Evolutionary conservation across 2,888 invertebrate species (phyloP).

Genomic region (Halocaridina rubra): DNA sequence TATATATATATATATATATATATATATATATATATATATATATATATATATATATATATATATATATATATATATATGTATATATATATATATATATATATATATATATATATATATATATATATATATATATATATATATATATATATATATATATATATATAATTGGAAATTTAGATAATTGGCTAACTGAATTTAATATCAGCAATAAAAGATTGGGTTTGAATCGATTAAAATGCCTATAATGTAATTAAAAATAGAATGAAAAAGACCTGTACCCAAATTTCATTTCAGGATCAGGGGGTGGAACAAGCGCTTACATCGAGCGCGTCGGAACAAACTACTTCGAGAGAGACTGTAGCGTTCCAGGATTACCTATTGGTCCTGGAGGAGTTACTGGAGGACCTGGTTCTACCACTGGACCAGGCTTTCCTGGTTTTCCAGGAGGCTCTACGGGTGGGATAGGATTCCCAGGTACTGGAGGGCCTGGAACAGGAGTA

Average conservation of each 20-base stretch:
- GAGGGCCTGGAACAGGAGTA: background rate
- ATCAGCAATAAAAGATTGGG: no score
- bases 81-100: background rate
- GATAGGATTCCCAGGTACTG: background rate
- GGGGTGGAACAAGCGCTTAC: constrained; percentile 9
- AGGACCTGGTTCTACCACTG: background rate
- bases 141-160: no score
- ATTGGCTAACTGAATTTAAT: no score
- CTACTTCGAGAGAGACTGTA: constrained; percentile 67
- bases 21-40: background rate
- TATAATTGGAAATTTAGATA: no score
- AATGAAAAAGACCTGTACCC: no score
- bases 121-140: background rate
- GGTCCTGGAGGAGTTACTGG: background rate
- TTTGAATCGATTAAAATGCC: no score
- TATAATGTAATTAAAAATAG: no score
- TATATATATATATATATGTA: background rate
- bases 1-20: background rate
- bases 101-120: background rate
- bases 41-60: background rate
- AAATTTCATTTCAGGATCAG: no score
- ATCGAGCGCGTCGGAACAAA: constrained; percentile 65
- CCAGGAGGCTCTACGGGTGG: constrained; percentile 22
- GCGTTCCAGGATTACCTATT: background rate
- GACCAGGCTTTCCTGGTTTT: background rate